A percentile compares a stretch with the other conserved stretches of the same genome.
These are phyloP conservation scores for Drosophila equinoxialis DNA, from an alignment of 1,140 invertebrate genomes.

Conservation along the genomic window DNA sequence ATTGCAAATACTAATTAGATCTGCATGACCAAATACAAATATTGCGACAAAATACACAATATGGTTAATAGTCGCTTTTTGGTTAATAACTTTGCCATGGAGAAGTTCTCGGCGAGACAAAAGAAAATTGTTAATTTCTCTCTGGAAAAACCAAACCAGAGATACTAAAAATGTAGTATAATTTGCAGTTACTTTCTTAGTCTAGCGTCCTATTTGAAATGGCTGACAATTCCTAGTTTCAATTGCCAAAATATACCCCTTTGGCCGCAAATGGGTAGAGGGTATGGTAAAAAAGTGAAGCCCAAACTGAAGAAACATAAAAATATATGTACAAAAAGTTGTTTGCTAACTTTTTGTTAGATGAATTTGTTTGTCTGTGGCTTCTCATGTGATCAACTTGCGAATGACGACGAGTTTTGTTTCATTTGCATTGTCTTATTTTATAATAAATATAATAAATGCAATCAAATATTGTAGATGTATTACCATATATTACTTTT, in stretches of 20 bases:
- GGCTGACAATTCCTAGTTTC: too few relatives aligned
- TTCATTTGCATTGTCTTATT: conserved; percentile 20
- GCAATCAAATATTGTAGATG: conserved; percentile 53
- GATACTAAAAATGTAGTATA: too few relatives aligned
- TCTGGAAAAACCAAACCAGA: too few relatives aligned
- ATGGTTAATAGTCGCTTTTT: too few relatives aligned
- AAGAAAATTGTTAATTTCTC: too few relatives aligned
- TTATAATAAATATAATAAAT: conserved; percentile 59
- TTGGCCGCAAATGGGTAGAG: background rate
- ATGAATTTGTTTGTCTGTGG: conserved; percentile 40
- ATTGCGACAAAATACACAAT: too few relatives aligned
- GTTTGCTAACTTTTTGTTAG: conserved; percentile 51
- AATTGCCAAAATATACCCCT: conserved; percentile 9
- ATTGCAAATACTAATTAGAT: too few relatives aligned
- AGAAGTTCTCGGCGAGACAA: too few relatives aligned
- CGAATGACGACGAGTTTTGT: conserved; percentile 45
- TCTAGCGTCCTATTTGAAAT: too few relatives aligned
- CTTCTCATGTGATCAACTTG: conserved; percentile 53
- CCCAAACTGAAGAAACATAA: conserved; percentile 33
- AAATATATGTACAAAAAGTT: conserved; percentile 42
- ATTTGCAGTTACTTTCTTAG: too few relatives aligned
- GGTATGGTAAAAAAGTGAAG: conserved; percentile 37
- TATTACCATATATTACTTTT: conserved; percentile 34
- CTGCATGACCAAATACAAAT: too few relatives aligned
- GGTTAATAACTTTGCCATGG: too few relatives aligned